Evolutionary conservation across 2,797 vertebrate species (phyloP).

Genomic region (Amazona ochrocephala): DNA sequence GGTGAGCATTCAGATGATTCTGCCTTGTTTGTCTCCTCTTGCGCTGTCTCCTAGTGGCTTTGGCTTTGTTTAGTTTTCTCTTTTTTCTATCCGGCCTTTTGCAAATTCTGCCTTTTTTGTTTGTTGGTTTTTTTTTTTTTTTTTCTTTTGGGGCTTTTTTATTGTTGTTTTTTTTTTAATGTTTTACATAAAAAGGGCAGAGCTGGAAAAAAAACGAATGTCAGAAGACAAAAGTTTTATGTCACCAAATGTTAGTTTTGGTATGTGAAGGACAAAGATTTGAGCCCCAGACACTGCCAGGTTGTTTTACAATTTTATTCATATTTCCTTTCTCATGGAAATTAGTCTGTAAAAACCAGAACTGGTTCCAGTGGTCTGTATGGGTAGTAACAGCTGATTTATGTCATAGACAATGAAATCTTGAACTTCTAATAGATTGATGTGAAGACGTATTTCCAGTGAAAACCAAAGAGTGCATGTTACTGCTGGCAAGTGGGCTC

Average conservation of each 20-base stretch:
- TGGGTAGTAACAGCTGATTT: background rate
- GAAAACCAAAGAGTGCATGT: background rate
- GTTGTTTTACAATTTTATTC: background rate
- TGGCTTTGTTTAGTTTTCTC: background rate
- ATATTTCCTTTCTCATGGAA: background rate
- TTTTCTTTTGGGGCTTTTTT: conserved; percentile 54
- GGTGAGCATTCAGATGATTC: background rate
- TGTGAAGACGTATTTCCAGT: background rate
- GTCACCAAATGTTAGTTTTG: conserved; percentile 46
- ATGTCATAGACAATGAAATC: background rate
- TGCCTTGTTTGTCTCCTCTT: conserved; percentile 36
- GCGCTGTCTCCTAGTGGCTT: conserved; percentile 13
- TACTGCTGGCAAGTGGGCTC: background rate
- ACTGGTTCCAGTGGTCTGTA: background rate
- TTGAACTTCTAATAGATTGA: background rate
- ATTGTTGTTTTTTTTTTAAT: conserved; percentile 68
- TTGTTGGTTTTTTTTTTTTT: conserved; percentile 47
- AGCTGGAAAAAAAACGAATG: conserved; percentile 63
- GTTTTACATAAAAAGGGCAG: conserved; percentile 80
- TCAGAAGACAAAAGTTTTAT: conserved; percentile 74
- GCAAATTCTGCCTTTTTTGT: conserved; percentile 76
- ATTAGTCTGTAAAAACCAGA: background rate
- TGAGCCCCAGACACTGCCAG: background rate
- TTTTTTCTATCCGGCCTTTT: conserved; percentile 42
- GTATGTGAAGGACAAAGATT: background rate